Evolutionary conservation across 2,888 invertebrate genomes (phyloP), one percentile per base, ranked within the genome.

Genomic region (Yponomeuta plumbellus): DNA sequence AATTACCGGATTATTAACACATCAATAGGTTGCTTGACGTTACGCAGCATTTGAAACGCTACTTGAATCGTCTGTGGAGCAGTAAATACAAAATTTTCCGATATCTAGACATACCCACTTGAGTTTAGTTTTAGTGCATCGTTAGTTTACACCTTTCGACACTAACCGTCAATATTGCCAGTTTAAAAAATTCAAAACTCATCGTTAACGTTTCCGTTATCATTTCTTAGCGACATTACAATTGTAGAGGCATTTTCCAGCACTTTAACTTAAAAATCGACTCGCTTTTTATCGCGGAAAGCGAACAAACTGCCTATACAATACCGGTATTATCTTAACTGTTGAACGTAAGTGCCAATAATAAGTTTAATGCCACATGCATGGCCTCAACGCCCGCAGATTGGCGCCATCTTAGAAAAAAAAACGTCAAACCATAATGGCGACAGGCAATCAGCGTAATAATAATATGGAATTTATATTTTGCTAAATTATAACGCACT

Each of bases 261-360:
- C 83, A 80, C 80, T 84, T 82, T 77, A 80, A 83, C 84, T 83
- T 64, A 83, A 84, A 85, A 78, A 85, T 84, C 82, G 81, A 84
- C 78, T 74, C 77, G 76, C 13, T 13, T 80, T 81, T 87, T 86
- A 86, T 85, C 85, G 77, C 77, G 76, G 80, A 84, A 85, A 84
- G 82, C 82, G 83, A 81, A 86, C 83, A 79, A 84, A 86, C 80
- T 77, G 77, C 82, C 80, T 81, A 80, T 84, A 85, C 85, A 85
- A 86, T 86, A 83, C 79, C 75, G 80, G 81, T 76, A 81, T 86
- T 86, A 88, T 88, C 86, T 87, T 87, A 85, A 86, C 80, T 80
- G 80, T 81, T 76, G 73, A 73, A 72, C 82, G 79, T 87, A 85
- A 88, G 83, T 84, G 84, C 80, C 83, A 85, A 86, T 88, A 87